A percentile compares a stretch with the other conserved stretches of the same genome.
These are phyloP conservation scores for Antedon mediterranea DNA, from an alignment of 53 echinoderm and acorn worm species.

Conservation along the genomic window DNA sequence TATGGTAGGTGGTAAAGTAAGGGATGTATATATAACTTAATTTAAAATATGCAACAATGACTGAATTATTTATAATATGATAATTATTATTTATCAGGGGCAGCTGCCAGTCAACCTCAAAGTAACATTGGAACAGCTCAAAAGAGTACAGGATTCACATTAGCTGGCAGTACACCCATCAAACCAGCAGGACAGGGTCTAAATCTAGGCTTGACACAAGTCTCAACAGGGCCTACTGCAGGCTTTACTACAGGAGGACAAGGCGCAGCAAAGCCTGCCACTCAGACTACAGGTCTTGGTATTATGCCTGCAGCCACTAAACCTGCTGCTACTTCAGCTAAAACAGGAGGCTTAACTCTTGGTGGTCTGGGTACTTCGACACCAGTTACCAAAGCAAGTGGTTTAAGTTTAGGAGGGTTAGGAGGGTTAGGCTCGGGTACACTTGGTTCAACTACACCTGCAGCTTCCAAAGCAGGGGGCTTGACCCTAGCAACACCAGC, in stretches of 20 bases:
- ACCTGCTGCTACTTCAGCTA: background rate
- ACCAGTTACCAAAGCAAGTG: background rate
- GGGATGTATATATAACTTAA: too few relatives aligned
- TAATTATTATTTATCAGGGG: too few relatives aligned
- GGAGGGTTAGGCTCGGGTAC: background rate
- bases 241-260: background rate
- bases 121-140: too few relatives aligned
- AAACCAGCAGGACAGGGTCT: too few relatives aligned
- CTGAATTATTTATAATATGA: too few relatives aligned
- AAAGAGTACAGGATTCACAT: too few relatives aligned
- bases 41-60: too few relatives aligned
- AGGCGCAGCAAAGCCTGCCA: background rate
- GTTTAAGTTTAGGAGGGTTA: constrained; percentile 21
- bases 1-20: too few relatives aligned
- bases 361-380: background rate
- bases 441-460: constrained; percentile 1
- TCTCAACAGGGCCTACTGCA: constrained; percentile 6
- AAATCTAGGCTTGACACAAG: too few relatives aligned
- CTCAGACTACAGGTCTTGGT: background rate
- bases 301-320: background rate
- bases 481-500: constrained; percentile 8
- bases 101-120: too few relatives aligned
- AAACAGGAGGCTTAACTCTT: background rate
- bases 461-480: constrained; percentile 11
- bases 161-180: too few relatives aligned